Evolutionary conservation across 64 coral and sea anemone species (phyloP).

Genomic region (Stichodactyla mertensii): DNA sequence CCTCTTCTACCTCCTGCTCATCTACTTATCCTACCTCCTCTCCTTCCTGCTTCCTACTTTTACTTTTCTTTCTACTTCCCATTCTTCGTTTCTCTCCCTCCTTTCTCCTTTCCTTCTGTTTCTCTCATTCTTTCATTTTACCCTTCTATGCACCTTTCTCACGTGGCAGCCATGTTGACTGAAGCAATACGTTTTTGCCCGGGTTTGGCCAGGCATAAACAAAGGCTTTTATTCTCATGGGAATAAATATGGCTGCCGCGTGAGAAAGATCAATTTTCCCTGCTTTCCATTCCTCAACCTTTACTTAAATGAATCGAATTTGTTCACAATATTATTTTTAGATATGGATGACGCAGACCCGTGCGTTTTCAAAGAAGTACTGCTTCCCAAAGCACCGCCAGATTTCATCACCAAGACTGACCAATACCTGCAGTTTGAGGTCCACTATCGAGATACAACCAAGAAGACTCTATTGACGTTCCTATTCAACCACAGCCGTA

Average conservation of each 20-base stretch:
- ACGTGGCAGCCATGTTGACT: too few relatives aligned
- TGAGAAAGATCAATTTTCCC: too few relatives aligned
- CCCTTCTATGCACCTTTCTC: too few relatives aligned
- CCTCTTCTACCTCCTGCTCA: not conserved
- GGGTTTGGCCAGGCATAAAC: too few relatives aligned
- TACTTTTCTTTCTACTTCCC: not conserved
- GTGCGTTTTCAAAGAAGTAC: conserved; percentile 72
- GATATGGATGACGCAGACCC: conserved; percentile 55
- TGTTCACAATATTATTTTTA: not conserved
- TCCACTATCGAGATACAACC: conserved; percentile 84
- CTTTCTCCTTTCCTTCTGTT: too few relatives aligned
- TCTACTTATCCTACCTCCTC: not conserved
- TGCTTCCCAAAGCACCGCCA: conserved; percentile 52
- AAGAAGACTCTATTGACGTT: conserved; percentile 74
- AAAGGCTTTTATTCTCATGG: too few relatives aligned
- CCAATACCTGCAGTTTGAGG: conserved; percentile 78
- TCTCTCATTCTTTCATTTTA: too few relatives aligned
- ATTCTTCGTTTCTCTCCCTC: too few relatives aligned
- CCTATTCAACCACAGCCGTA: conserved; percentile 87
- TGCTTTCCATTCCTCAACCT: not conserved
- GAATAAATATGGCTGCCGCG: too few relatives aligned
- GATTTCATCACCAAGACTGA: conserved; percentile 38
- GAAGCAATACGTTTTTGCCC: too few relatives aligned
- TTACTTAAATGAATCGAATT: not conserved
- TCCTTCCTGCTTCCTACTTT: not conserved